phyloP scores from a whole-genome alignment of 2,888 invertebrate genomes.

The Mesodorylaimus sp. region DNA sequence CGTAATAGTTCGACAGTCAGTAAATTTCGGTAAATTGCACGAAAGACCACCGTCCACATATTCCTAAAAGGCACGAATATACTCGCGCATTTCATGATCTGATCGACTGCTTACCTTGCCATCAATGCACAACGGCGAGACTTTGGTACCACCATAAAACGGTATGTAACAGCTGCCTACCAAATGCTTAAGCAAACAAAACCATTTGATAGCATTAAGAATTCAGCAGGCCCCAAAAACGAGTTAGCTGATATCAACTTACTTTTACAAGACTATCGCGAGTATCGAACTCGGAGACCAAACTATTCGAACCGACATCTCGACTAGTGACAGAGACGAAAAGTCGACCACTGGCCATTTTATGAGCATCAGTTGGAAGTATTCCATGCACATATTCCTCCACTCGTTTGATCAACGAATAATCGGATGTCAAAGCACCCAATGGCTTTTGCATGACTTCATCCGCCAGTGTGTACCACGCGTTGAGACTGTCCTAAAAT shows the following conservation, averaged over 20 bases:
- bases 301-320: conserved; percentile 13
- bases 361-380: conserved; percentile 17
- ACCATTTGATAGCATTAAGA: neutral
- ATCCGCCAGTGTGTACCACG: conserved; percentile 23
- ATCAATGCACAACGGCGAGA: conserved; percentile 52
- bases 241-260: too few species aligned
- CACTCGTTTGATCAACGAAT: conserved; percentile 19
- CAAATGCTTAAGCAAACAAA: conserved; percentile 24
- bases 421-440: conserved; percentile 26
- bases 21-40: conserved; percentile 72
- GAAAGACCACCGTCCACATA: conserved; percentile 93
- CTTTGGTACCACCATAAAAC: conserved; percentile 61
- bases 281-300: conserved; percentile 17
- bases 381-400: conserved; percentile 16
- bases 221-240: too few species aligned
- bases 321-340: conserved; percentile 18
- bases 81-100: too few species aligned
- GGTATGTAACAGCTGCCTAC: conserved; percentile 65
- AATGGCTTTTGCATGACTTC: conserved; percentile 19
- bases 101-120: conserved; percentile 35
- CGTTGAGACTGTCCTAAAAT: conserved; percentile 16
- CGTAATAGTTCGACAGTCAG: conserved; percentile 71
- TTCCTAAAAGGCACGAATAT: conserved; percentile 26
- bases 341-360: conserved; percentile 15
- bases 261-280: conserved; percentile 15